Evolutionary conservation across 2,888 invertebrate species (phyloP).

Genomic region (Abrostola tripartita): DNA sequence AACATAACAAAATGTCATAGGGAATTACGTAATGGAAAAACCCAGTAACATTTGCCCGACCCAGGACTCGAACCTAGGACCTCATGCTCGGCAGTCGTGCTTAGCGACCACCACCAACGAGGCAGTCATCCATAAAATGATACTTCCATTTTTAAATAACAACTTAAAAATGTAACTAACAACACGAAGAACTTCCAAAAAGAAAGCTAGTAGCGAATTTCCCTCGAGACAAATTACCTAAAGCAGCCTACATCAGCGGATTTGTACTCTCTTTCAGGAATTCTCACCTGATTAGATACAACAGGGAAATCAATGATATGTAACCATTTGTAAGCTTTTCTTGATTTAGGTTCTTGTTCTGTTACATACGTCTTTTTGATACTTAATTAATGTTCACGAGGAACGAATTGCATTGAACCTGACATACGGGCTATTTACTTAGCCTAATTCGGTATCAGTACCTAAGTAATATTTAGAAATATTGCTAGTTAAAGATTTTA

Average conservation of each 20-base stretch:
- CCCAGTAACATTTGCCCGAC: too few relatives aligned
- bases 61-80: too few relatives aligned
- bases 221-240: conserved; percentile 74
- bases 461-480: too few relatives aligned
- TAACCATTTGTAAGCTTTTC: conserved; percentile 37
- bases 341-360: conserved; percentile 1
- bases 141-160: neutral
- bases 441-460: too few relatives aligned
- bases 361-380: neutral
- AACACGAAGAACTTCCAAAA: conserved; percentile 65
- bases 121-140: neutral
- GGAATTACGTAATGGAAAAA: too few relatives aligned
- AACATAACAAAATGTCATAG: too few relatives aligned
- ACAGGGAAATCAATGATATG: conserved; percentile 52
- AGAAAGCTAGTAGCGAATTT: conserved; percentile 69
- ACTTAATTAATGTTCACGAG: too few relatives aligned
- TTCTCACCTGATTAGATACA: conserved; percentile 56
- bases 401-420: too few relatives aligned
- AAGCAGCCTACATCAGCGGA: conserved; percentile 58
- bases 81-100: too few relatives aligned
- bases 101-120: too few relatives aligned
- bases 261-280: conserved; percentile 56
- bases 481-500: too few relatives aligned
- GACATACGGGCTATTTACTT: too few relatives aligned
- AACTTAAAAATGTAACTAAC: conserved; percentile 1